Base-by-base conservation (phyloP, 2,888 invertebrate species). In the Macrosoma leucophasiata region DNA sequence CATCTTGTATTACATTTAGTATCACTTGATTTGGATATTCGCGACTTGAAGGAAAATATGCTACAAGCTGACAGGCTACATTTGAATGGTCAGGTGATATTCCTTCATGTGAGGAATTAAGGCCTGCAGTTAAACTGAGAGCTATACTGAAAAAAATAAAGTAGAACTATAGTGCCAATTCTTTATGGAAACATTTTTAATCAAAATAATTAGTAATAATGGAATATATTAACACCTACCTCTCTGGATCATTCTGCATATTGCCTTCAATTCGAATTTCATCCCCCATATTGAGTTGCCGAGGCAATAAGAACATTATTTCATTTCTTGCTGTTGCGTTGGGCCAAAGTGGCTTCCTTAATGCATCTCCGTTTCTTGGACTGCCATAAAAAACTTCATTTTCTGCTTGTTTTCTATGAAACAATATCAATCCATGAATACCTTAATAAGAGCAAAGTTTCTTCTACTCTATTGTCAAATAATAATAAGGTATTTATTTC, bases 241-340 rank as follows among this genome's bases (percentile, higher is more conserved):
- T 45, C 37, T 49, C 39, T 31, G 52, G 56, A 25, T 56, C 39
- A 31, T 34, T 33, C 28, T 18, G 51, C 27, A 58, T 36, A 21
- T 25, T 33, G 8, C 70, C 64, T 12, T 41, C 42, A 24, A 74
- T 41, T 18, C 34, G 47, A 15, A 76, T 55, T 24, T 10, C 36
- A 35, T 74, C 69, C 2, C 50, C 46, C 1, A 27, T 8, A 20
- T 48, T 50, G 7, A 75, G 52, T 44, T 39, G 42, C 39, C 52
- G 66, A 27, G 77, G 77, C 38, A 77, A 36, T 15, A 62, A 20
- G 41, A 67, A 69, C 67, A 74, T 73, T 21, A 54, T 68, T 55
- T 66, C 64, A 50, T 58, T 62, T 28, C 46, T 41, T 29, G 41
- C 30, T 32, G 45, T 49, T 33, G 61, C 36, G 24, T 43, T 33